Conservation (phyloP, 2,113 vertebrate species). For the Petrocephalus zakoni region DNA sequence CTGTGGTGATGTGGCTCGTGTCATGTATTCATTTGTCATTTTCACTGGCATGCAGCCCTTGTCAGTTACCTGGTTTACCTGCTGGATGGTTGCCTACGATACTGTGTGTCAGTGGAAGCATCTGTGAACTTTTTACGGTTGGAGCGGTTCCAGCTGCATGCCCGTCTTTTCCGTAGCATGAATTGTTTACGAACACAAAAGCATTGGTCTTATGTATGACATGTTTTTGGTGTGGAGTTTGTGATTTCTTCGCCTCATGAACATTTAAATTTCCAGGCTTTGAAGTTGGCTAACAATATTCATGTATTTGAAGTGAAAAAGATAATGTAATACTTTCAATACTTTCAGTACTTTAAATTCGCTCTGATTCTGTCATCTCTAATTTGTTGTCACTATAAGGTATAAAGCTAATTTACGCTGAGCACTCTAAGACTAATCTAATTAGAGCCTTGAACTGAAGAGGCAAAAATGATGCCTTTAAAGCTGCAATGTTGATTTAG, state of each 20-base stretch:
- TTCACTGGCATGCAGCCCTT: neutral
- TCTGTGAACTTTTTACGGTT: neutral
- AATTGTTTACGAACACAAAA: slow-evolving; percentile 4
- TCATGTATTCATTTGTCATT: neutral
- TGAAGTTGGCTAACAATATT: neutral
- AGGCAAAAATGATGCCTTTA: neutral
- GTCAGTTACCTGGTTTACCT: neutral
- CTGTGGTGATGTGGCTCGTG: neutral
- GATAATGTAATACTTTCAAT: no score
- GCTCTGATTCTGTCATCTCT: neutral
- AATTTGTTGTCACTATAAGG: neutral
- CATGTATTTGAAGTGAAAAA: neutral
- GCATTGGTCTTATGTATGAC: neutral
- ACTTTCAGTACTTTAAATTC: no score
- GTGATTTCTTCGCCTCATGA: neutral
- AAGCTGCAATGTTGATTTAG: neutral
- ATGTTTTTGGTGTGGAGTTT: neutral
- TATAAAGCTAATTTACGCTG: neutral
- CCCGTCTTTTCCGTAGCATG: neutral
- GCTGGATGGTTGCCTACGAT: neutral
- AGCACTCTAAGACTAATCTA: neutral
- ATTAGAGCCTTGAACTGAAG: neutral
- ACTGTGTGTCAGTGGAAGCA: neutral
- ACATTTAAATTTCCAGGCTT: neutral
- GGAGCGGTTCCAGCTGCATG: no score